phyloP scores from a whole-genome alignment of 2,888 invertebrate genomes.

The Ceraclea dissimilis region DNA sequence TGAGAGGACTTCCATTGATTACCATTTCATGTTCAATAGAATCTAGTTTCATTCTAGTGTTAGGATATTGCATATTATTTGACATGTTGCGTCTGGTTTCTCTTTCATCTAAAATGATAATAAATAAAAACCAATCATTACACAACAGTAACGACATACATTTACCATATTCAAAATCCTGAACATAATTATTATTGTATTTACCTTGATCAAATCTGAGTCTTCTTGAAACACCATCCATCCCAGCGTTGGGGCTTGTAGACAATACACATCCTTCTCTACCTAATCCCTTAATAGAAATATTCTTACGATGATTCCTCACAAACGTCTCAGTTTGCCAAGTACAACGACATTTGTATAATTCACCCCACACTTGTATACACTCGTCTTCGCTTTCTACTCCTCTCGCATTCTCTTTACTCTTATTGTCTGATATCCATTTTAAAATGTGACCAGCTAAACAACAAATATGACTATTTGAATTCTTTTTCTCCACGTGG shows the following conservation, averaged over 20 bases:
- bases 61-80: no score
- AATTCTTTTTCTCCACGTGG: conserved; percentile 26
- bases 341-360: conserved; percentile 54
- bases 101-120: no score
- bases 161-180: no score
- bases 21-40: no score
- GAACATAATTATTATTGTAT: no score
- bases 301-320: conserved; percentile 45
- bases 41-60: not conserved
- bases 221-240: conserved; percentile 31
- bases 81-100: no score
- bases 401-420: conserved; percentile 38
- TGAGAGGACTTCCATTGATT: no score
- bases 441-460: conserved; percentile 42
- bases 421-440: conserved; percentile 34
- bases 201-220: conserved; percentile 37
- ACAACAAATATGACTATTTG: conserved; percentile 39
- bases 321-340: conserved; percentile 50
- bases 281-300: conserved; percentile 41
- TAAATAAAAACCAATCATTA: no score
- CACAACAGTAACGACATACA: no score
- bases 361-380: conserved; percentile 49
- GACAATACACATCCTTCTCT: conserved; percentile 30
- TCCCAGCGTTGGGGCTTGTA: conserved; percentile 39
- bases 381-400: conserved; percentile 52